Percentiles rank a stretch among this genome's conserved stretches.
These are phyloP conservation scores for Urocitellus parryii DNA, from an alignment of 2,113 vertebrate species.

Conservation along the genomic window DNA sequence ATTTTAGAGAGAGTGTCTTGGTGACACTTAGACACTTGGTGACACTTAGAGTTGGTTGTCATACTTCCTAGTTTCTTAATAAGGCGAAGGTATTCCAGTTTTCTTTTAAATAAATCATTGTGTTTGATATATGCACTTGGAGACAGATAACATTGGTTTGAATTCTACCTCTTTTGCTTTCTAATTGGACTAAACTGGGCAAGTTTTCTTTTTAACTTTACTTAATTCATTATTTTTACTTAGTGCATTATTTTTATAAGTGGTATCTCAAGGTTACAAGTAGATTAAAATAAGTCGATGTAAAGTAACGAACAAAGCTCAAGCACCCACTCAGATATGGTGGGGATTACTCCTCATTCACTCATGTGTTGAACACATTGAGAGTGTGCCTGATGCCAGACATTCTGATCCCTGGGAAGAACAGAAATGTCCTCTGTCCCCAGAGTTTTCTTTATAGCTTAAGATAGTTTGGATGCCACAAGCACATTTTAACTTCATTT, in stretches of 20 bases:
- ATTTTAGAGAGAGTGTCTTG: not conserved
- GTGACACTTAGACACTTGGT: not conserved
- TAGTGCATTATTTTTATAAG: not conserved
- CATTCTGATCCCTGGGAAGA: not conserved
- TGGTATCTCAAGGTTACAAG: not conserved
- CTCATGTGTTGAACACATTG: not conserved
- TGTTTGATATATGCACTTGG: not conserved
- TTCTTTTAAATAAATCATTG: not conserved
- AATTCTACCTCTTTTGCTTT: not conserved
- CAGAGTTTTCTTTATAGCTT: not conserved
- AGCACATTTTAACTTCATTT: not conserved
- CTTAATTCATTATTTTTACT: not conserved
- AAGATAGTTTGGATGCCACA: not conserved
- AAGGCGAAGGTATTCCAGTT: not conserved
- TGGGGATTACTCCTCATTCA: not conserved
- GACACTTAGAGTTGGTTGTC: not conserved
- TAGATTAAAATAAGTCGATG: slow-evolving; percentile 7
- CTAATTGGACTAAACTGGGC: not conserved
- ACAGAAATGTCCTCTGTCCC: not conserved
- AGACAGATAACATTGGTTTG: not conserved
- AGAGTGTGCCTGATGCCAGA: not conserved
- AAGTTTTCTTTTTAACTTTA: not conserved
- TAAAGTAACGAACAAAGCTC: not conserved
- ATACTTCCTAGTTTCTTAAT: not conserved
- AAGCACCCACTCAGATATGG: not conserved